A percentile compares a stretch with the other conserved stretches of the same genome.
Conservation (phyloP, 2,113 vertebrate genomes). For the Sturnus vulgaris region DNA sequence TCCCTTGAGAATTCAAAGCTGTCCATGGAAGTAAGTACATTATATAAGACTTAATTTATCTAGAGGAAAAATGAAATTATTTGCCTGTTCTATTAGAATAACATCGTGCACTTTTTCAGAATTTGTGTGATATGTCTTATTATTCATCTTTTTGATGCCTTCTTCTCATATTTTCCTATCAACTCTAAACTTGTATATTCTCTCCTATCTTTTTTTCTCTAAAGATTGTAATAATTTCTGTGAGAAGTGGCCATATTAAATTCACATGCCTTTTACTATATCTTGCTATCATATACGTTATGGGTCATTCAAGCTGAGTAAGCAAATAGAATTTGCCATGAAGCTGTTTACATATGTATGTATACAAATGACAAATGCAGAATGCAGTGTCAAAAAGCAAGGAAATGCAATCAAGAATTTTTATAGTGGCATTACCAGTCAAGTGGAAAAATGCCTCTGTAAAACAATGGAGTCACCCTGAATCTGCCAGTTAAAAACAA, state of each 20-base stretch:
- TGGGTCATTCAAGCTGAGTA: conserved; percentile 42
- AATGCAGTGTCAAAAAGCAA: conserved; percentile 26
- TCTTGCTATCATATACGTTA: conserved; percentile 17
- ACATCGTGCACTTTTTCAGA: background rate
- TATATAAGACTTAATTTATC: background rate
- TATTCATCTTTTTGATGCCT: background rate
- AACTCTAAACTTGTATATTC: background rate
- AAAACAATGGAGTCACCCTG: conserved; percentile 21
- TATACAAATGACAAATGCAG: conserved; percentile 45
- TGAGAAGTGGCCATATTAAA: background rate
- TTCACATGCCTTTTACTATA: background rate
- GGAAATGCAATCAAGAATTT: conserved; percentile 61
- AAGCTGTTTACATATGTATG: conserved; percentile 48
- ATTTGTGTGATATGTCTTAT: background rate
- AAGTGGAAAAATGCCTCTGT: conserved; percentile 47
- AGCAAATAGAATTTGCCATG: conserved; percentile 2
- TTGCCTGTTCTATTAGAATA: background rate
- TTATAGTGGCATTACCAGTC: conserved; percentile 14
- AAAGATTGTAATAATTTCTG: background rate
- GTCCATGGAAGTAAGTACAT: background rate
- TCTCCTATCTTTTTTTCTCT: background rate
- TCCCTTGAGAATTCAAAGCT: background rate
- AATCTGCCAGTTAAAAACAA: conserved; percentile 29
- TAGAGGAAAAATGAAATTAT: background rate
- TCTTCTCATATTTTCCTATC: background rate